Conservation (phyloP, 2,797 vertebrate species). For the Enteromius argenteus region DNA sequence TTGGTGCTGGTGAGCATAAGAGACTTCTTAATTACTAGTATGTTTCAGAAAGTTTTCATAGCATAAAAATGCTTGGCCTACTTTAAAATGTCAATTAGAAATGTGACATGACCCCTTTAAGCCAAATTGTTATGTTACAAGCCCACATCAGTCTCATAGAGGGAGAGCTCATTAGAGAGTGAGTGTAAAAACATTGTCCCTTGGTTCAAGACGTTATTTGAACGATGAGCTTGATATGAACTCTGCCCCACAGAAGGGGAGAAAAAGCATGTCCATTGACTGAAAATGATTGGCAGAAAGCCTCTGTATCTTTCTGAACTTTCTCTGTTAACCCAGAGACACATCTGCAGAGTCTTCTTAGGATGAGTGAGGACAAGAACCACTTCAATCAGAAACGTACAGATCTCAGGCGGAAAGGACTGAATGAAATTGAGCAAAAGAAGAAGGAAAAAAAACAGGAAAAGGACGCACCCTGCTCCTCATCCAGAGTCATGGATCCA, state of each 20-base stretch:
- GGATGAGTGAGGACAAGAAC: not conserved
- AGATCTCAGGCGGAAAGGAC: conserved; percentile 12
- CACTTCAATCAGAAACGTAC: not conserved
- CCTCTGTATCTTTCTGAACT: conserved; percentile 13
- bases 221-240: conserved; percentile 21
- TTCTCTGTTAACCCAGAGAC: not conserved
- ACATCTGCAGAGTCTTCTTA: not conserved
- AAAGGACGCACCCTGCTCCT: conserved; percentile 93
- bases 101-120: conserved; percentile 2
- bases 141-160: not conserved
- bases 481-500: conserved; percentile 98
- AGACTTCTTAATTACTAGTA: not conserved
- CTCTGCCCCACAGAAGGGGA: conserved; percentile 17
- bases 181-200: not conserved
- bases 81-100: not conserved
- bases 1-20: not conserved
- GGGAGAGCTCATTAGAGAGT: not conserved
- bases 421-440: conserved; percentile 3
- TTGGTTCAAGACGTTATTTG: not conserved
- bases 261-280: not conserved
- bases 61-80: not conserved
- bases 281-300: conserved; percentile 28
- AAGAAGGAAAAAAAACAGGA: conserved; percentile 35
- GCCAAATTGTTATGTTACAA: not conserved
- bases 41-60: conserved; percentile 4